phyloP scores from a whole-genome alignment of 2,113 vertebrate species.

The Megaceryle maxima region DNA sequence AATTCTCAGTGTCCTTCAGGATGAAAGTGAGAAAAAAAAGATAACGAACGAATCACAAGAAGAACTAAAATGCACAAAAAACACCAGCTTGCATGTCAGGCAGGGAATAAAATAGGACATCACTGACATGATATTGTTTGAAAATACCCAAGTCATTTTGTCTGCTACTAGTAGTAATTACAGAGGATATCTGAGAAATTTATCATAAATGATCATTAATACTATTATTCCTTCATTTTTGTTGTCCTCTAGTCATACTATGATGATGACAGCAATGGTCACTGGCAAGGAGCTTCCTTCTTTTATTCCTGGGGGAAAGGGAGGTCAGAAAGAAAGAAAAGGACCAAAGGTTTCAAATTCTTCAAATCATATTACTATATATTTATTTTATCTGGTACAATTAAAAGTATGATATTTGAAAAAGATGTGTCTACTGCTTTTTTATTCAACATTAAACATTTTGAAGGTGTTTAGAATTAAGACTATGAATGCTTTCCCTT shows the following conservation, averaged over 20 bases:
- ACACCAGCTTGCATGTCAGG: fast-evolving
- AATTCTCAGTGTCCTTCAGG: not conserved
- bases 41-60: not conserved
- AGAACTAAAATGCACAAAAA: not conserved
- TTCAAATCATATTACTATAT: not conserved
- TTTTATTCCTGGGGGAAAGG: not conserved
- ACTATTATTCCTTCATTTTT: not conserved
- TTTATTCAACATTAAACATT: not conserved
- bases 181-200: not conserved
- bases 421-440: not conserved
- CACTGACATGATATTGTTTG: fast-evolving
- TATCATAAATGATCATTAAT: not conserved
- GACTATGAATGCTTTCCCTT: not conserved
- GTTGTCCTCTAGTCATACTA: not conserved
- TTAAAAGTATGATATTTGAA: not conserved
- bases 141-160: not conserved
- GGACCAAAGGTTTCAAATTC: not conserved
- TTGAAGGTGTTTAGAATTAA: not conserved
- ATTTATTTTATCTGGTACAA: not conserved
- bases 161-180: not conserved
- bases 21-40: not conserved
- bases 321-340: not conserved
- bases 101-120: not conserved
- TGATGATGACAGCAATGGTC: not conserved
- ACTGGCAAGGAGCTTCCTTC: not conserved